phyloP scores from a whole-genome alignment of 2,888 invertebrate genomes.

The Adela reaumurella region DNA sequence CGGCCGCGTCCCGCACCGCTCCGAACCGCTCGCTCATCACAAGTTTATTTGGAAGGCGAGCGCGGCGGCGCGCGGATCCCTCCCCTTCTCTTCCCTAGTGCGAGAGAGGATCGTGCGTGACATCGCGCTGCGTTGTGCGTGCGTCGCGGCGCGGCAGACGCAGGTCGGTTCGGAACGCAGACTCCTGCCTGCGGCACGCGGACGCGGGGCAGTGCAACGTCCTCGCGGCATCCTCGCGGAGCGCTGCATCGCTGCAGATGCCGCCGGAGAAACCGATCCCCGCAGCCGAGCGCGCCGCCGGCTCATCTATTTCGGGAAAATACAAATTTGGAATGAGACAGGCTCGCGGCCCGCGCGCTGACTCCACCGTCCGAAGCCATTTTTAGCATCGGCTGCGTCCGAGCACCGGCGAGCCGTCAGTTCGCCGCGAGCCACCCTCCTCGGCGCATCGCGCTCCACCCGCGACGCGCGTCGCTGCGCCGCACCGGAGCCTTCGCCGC shows the following conservation, averaged over 20 bases:
- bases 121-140: not conserved
- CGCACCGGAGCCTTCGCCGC: slow-evolving; percentile 19
- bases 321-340: slow-evolving; percentile 74
- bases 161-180: not conserved
- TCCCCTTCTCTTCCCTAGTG: too few species aligned
- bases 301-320: slow-evolving; percentile 70
- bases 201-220: slow-evolving; percentile 4
- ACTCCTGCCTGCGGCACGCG: slow-evolving; percentile 17
- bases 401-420: slow-evolving; percentile 47
- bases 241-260: slow-evolving; percentile 48
- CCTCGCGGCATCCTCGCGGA: slow-evolving; percentile 19
- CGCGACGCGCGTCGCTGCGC: slow-evolving; percentile 14
- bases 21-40: too few species aligned
- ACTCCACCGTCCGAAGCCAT: slow-evolving; percentile 52
- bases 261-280: slow-evolving; percentile 41
- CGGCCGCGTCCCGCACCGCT: not conserved
- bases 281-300: slow-evolving; percentile 48
- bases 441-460: slow-evolving; percentile 40
- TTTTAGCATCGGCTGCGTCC: slow-evolving; percentile 56
- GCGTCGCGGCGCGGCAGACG: not conserved
- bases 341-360: slow-evolving; percentile 52
- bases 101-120: too few species aligned
- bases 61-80: slow-evolving; percentile 44
- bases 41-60: slow-evolving; percentile 49
- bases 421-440: slow-evolving; percentile 43